A percentile compares a stretch with the other conserved stretches of the same genome.
Conservation (phyloP, 2,888 invertebrate genomes). For the Escarpia spicata region DNA sequence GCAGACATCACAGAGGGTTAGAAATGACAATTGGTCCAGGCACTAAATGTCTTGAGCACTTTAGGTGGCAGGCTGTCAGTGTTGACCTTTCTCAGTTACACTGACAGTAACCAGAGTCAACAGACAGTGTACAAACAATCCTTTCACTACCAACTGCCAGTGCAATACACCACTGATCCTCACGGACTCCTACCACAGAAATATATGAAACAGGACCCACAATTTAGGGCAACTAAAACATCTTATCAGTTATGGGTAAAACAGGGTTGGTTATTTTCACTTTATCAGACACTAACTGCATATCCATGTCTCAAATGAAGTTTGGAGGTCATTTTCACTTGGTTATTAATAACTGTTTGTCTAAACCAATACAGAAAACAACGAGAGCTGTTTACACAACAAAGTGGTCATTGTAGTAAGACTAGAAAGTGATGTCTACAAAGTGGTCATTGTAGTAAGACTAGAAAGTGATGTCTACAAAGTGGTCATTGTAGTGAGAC, state of each 20-base stretch:
- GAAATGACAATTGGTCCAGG: background rate
- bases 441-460: no score
- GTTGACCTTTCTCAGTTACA: background rate
- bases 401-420: background rate
- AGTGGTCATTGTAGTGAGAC: background rate
- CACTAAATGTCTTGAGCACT: background rate
- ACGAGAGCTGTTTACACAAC: background rate
- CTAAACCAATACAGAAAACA: background rate
- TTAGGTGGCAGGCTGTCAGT: background rate
- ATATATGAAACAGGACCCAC: background rate
- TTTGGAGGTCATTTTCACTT: background rate
- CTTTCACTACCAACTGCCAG: background rate
- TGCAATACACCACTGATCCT: background rate
- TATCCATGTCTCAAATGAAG: no score
- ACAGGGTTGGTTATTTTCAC: no score
- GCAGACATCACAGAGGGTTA: background rate
- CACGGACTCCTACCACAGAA: background rate
- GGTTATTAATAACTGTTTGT: background rate
- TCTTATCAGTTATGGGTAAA: no score
- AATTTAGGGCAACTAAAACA: background rate
- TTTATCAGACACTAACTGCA: no score
- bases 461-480: no score
- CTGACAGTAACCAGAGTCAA: background rate
- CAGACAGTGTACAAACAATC: background rate
- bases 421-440: background rate